Conservation (phyloP, 2,797 vertebrate genomes). For the Megaceryle alcyon region DNA sequence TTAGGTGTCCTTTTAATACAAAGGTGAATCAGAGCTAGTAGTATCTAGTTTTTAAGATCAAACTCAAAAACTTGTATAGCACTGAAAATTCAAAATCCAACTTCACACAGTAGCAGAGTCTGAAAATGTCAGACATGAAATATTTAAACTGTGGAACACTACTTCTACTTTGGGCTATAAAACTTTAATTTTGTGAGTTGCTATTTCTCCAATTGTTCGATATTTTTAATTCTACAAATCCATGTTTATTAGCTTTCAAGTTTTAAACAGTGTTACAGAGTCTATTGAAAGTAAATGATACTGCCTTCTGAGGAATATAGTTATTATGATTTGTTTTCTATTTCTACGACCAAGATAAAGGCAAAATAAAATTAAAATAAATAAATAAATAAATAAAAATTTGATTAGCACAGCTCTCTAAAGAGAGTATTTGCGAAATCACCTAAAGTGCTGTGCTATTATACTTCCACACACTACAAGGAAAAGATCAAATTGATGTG, state of each 20-base stretch:
- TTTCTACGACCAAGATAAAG: conserved; percentile 72
- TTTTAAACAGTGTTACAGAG: conserved; percentile 80
- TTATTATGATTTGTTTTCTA: conserved; percentile 77
- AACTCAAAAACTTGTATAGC: conserved; percentile 56
- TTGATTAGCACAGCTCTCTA: conserved; percentile 63
- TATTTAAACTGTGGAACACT: conserved; percentile 80
- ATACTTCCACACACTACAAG: neutral
- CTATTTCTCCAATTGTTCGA: conserved; percentile 77
- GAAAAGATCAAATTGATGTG: neutral
- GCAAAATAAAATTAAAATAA: conserved; percentile 54
- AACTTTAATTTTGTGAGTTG: conserved; percentile 82
- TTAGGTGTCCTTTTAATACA: neutral
- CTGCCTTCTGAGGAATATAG: conserved; percentile 75
- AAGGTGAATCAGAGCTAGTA: neutral
- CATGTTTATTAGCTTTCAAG: conserved; percentile 84
- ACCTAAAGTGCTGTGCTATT: conserved; percentile 13
- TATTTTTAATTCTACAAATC: conserved; percentile 85
- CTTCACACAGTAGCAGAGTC: conserved; percentile 61
- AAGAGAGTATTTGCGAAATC: conserved; percentile 50
- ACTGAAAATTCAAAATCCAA: conserved; percentile 76
- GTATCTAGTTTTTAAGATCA: conserved; percentile 64
- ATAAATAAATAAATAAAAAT: conserved; percentile 45
- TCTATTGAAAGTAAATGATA: conserved; percentile 80
- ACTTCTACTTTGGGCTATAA: conserved; percentile 79
- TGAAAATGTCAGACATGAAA: conserved; percentile 82